Evolutionary conservation across 2,888 invertebrate species (phyloP), one percentile per base, ranked within the genome.

Genomic region (Drosophila falleni): DNA sequence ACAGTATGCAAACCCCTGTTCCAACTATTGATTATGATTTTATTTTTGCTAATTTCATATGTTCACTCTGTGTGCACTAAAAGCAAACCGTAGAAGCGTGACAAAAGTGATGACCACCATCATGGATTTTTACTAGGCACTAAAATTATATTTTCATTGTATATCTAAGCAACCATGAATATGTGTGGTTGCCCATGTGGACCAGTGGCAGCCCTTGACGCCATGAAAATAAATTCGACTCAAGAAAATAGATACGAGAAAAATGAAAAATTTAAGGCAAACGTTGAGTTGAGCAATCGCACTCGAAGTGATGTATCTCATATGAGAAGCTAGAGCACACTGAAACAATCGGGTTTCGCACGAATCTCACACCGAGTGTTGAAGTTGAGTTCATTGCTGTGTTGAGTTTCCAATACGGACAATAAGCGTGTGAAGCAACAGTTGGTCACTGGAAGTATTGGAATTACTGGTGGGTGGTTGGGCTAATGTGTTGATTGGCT

Each of bases 141-240:
- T 84, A 76, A 84, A 88, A 84, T 79, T 87, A 79, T 82, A 88
- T 78, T 80, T 86, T 84, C 79, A 87, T 84, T 84, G 84, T 87
- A 77, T 76, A 58, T 73, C 46, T 53, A 55, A 64, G 55, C 46
- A 39, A 23, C 54, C 29, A 51, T 59, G 39, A 54, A 59, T 58
- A 51, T 35, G 46, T 56, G 50, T 23, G 46, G 33, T 23, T 62
- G 49, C n/a, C 53, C 35, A 41, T 15, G 55, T 54, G 50, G 37
- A 47, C 33, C 19, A 53, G 49, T 54, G 70, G n/a, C 35, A 37
- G 35, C 35, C 13, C n/a, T n/a, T 37, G 35, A 53, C 41, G 62
- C 54, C 51, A 71, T 75, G 71, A 44, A 75, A 77, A 74, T 74
- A 42, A 69, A 74, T 58, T 51, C 51, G 62, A 56, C 49, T 64